Evolutionary conservation across 2,797 vertebrate genomes (phyloP), one percentile per base, ranked within the genome.

Genomic region (Erpetoichthys calabaricus): DNA sequence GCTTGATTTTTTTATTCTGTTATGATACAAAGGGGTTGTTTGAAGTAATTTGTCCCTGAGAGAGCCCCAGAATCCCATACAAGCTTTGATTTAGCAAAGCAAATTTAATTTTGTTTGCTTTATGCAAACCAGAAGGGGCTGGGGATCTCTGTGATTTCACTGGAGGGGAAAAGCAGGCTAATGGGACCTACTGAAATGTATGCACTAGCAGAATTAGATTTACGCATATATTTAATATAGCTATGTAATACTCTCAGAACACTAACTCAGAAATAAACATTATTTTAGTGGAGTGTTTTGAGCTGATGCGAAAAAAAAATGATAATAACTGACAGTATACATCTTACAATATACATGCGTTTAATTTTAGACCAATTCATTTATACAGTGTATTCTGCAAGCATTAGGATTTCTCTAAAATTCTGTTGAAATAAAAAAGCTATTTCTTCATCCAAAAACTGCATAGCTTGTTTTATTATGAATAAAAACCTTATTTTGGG

Each of bases 71-170:
- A 91, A 91, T 93, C 92, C 90, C 90, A 90, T 89, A 90, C 83
- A 91, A 85, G 91, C 92, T 96, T 95, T 92, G 91, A 97, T 97
- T 98, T 92, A 94, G 92, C 91, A 97, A 97, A 97, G 92, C 93
- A 95, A 96, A 96, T 97, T 91, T 92, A 97, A 98, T 97, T 96
- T 96, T 94, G 92, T 97, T 97, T 97, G 91, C 92, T 95, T 96
- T 98, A 96, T 97, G 91, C 91, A 98, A 97, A 97, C 90, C 87
- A 94, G 86, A 85, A 89, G 78, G 84, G 87, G 89, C 88, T 89
- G 82, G 77, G 83, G 86, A 86, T 89, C 84, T 80, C 88, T 88
- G 85, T 91, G 90, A 90, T 92, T 93, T 89, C 88, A 92, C 90
- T 91, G 88, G 86, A 92, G 91, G 89, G 70, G 86, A 87, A 86